Base-by-base conservation (phyloP, 2,797 vertebrate genomes). In the Buceros bicornis region DNA sequence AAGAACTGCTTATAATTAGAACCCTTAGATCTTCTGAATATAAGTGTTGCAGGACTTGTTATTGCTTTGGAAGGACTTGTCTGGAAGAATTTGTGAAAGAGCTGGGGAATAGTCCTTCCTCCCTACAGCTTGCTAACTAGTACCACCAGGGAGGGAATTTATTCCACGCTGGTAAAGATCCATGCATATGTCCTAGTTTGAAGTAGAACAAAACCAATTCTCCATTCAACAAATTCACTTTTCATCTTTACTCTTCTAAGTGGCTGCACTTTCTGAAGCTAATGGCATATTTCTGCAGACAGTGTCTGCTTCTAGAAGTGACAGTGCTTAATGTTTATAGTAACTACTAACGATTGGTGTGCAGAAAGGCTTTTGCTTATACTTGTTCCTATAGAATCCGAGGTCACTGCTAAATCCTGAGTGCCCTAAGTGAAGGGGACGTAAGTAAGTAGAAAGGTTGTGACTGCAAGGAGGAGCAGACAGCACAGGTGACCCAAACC, bases 1-100 rank as follows among this genome's bases (percentile, higher is more conserved):
- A 96, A 89, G 64, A 80, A 62, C 40, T 71, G 57, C 26, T 56
- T 93, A 37, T 80, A 95, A 95, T 92, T 87, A 92, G 73, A 92
- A 90, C 43, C 13, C 29, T 56, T 79, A 90, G 31, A 72, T 69
- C 70, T 90, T 93, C 62, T 66, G 62, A 83, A 57, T 40, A 9
- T n/a, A 65, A 65, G 17, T 47, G 21, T 31, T 65, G 54, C 72
- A 89, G 25, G 31, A 74, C 70, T 84, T 31, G 77, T 64, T n/a
- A 66, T 58, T 51, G 77, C 11, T 87, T 84, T 84, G 54, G 40
- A 82, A 88, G 21, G 3, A 78, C 50, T 60, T 80, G n/a, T 14
- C 48, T 50, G 51, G 40, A 91, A 91, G 33, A 50, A 88, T 35
- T 51, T 61, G 19, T 90, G 51, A 83, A 94, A 93, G 31, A 81